phyloP scores from a whole-genome alignment of 1,140 invertebrate genomes.

The Apis florea region DNA sequence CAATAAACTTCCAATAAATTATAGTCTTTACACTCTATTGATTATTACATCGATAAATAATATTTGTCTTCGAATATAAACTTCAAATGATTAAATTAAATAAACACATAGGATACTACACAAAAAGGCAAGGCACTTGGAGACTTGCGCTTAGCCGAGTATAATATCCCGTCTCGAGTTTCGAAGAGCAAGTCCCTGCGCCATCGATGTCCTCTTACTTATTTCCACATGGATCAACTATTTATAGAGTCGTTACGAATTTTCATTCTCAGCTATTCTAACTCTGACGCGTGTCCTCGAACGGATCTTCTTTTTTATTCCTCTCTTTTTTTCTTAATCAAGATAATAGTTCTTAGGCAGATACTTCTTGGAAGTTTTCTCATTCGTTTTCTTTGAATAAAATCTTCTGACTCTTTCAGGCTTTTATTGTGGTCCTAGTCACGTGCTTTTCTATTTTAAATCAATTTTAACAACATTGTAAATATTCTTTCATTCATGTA shows the following conservation, averaged over 20 bases:
- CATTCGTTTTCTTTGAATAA: neutral
- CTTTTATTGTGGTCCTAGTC: conserved; percentile 41
- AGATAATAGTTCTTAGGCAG: conserved; percentile 6
- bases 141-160: neutral
- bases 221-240: conserved; percentile 1
- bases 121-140: conserved; percentile 14
- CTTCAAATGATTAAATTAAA: neutral
- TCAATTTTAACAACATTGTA: neutral
- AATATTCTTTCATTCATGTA: neutral
- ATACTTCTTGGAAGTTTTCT: conserved; percentile 20
- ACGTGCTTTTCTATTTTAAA: neutral
- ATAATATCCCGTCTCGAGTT: neutral
- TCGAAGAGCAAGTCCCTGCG: conserved; percentile 21
- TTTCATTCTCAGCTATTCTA: conserved; percentile 1
- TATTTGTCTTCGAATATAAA: neutral
- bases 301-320: neutral
- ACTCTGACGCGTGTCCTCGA: neutral
- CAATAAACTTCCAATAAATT: neutral
- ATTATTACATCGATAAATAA: conserved; percentile 1
- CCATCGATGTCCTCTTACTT: conserved; percentile 17
- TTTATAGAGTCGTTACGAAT: neutral
- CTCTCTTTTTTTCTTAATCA: neutral
- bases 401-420: conserved; percentile 16
- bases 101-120: neutral
- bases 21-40: neutral